phyloP scores from a whole-genome alignment of 2,888 invertebrate species.

The Diogma glabrata region DNA sequence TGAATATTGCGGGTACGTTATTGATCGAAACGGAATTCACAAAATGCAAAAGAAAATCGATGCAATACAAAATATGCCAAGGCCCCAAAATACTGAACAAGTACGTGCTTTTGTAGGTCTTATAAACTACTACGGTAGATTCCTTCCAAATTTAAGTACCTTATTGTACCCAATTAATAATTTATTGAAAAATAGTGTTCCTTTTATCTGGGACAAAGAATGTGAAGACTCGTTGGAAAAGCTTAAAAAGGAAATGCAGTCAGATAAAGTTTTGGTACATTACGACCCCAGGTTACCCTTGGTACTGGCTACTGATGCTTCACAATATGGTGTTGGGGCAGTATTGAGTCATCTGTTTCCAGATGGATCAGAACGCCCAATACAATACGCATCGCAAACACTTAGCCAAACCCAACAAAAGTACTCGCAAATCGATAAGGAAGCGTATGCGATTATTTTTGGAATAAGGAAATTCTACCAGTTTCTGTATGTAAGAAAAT shows the following conservation, averaged over 20 bases:
- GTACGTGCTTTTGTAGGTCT: conserved; percentile 23
- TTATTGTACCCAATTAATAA: neutral
- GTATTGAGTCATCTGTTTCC: conserved; percentile 26
- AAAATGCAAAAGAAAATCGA: conserved; percentile 21
- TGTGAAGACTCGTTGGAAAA: neutral
- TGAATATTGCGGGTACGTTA: neutral
- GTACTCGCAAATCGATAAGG: conserved; percentile 13
- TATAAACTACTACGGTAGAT: conserved; percentile 27
- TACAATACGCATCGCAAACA: neutral
- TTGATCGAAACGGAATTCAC: neutral
- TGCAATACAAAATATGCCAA: neutral
- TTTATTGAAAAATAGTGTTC: neutral
- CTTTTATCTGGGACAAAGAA: neutral
- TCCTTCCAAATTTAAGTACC: conserved; percentile 18
- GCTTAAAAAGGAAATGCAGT: neutral
- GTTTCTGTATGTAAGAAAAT: conserved; percentile 27
- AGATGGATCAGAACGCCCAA: neutral
- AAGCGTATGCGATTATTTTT: conserved; percentile 26
- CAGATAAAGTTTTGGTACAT: neutral
- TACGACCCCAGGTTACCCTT: neutral
- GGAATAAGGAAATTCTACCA: conserved; percentile 30
- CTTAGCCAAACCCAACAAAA: neutral
- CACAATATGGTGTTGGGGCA: conserved; percentile 20
- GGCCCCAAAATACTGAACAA: neutral
- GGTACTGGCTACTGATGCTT: neutral